phyloP scores from a whole-genome alignment of 2,113 vertebrate genomes.

The Oncorhynchus nerka region DNA sequence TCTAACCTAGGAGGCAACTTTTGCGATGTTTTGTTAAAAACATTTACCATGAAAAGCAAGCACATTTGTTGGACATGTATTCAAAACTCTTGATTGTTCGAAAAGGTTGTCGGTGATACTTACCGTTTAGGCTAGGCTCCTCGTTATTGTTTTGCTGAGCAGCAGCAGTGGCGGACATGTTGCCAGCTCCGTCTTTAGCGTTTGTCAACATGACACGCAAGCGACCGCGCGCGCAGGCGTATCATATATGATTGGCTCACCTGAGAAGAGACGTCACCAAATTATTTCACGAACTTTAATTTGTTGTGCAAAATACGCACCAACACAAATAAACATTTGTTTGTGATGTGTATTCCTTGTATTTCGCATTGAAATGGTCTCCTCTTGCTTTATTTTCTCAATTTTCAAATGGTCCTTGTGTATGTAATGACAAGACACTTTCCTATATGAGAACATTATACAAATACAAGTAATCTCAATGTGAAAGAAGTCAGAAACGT shows the following conservation, averaged over 20 bases:
- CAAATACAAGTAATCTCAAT: background rate
- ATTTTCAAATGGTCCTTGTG: no score
- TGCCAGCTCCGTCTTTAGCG: constrained; percentile 60
- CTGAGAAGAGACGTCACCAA: no score
- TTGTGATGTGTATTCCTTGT: no score
- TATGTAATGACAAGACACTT: no score
- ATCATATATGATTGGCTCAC: background rate
- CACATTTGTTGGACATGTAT: background rate
- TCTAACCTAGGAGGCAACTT: constrained; percentile 49
- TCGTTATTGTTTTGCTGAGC: constrained; percentile 77
- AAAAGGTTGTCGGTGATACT: constrained; percentile 13
- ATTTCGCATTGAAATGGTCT: no score
- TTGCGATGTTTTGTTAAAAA: constrained; percentile 46
- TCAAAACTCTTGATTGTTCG: no score
- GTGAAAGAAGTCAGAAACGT: background rate
- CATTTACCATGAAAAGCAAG: background rate
- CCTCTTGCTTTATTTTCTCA: no score
- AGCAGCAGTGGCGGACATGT: constrained; percentile 75
- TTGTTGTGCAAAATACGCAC: no score
- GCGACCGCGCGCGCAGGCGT: constrained; percentile 54
- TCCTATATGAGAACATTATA: no score
- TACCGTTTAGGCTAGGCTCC: constrained; percentile 76
- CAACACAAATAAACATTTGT: no score
- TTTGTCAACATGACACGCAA: constrained; percentile 63
- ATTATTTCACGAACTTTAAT: no score